These are phyloP conservation scores for Apodemia hepburni DNA, from an alignment of 2,888 invertebrate genomes.

Conservation along the genomic window DNA sequence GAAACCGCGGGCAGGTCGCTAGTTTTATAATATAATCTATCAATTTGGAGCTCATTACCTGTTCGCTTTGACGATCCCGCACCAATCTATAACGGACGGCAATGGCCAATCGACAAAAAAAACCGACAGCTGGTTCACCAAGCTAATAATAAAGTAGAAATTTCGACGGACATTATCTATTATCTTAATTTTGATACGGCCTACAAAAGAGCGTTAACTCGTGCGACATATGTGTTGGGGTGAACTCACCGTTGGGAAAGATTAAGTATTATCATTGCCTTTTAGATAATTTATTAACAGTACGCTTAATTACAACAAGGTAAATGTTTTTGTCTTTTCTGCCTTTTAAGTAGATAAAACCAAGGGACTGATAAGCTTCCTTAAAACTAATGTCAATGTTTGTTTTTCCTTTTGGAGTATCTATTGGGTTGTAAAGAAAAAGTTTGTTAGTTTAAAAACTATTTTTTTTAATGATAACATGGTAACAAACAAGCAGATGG, in stretches of 20 bases:
- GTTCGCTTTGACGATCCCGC: slow-evolving; percentile 60
- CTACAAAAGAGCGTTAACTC: slow-evolving; percentile 72
- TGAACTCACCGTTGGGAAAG: slow-evolving; percentile 36
- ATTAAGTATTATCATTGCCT: slow-evolving; percentile 21
- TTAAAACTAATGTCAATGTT: background rate
- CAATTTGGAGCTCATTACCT: slow-evolving; percentile 69
- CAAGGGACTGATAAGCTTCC: no score
- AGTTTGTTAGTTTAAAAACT: no score
- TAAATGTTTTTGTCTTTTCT: slow-evolving; percentile 10
- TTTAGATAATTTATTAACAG: slow-evolving; percentile 11
- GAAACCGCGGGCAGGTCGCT: no score
- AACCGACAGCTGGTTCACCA: slow-evolving; percentile 58
- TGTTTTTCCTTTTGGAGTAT: no score
- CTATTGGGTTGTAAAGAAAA: no score
- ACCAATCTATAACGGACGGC: slow-evolving; percentile 61
- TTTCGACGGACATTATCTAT: slow-evolving; percentile 70
- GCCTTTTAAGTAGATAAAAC: background rate
- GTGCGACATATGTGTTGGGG: slow-evolving; percentile 62
- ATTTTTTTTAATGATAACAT: no score
- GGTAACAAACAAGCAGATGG: no score
- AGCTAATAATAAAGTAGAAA: slow-evolving; percentile 67
- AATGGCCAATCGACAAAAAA: slow-evolving; percentile 56
- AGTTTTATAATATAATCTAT: slow-evolving; percentile 38
- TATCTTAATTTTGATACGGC: slow-evolving; percentile 77
- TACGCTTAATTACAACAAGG: slow-evolving; percentile 4